phyloP scores from a whole-genome alignment of 2,888 invertebrate species.

The Cheiracanthium punctorium region DNA sequence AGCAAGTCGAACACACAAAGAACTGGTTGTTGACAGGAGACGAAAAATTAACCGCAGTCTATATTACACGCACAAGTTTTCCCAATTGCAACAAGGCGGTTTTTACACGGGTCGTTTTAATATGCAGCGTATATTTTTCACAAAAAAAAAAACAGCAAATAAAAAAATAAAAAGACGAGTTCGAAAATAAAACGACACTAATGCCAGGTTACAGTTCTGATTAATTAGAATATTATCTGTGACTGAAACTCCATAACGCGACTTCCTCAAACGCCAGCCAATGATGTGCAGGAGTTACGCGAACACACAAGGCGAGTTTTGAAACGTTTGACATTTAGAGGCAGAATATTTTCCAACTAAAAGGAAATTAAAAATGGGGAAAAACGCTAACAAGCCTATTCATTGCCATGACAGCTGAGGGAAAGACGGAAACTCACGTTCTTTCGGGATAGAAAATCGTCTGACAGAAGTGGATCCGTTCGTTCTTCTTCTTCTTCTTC shows the following conservation, averaged over 20 bases:
- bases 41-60: too few relatives aligned
- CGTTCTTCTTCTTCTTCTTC: too few relatives aligned
- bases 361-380: constrained; percentile 17
- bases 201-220: not conserved
- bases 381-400: constrained; percentile 13
- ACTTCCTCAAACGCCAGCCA: not conserved
- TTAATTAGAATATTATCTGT: constrained; percentile 7
- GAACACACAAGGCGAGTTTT: not conserved
- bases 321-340: constrained; percentile 15
- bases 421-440: constrained; percentile 1
- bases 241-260: not conserved
- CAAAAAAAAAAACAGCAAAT: too few relatives aligned
- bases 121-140: too few relatives aligned
- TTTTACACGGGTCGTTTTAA: too few relatives aligned
- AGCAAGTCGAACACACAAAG: too few relatives aligned
- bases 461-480: constrained; percentile 12
- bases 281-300: not conserved
- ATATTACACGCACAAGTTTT: too few relatives aligned
- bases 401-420: constrained; percentile 7
- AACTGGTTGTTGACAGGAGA: too few relatives aligned
- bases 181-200: not conserved
- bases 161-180: too few relatives aligned
- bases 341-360: not conserved
- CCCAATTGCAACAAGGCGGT: too few relatives aligned
- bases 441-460: not conserved